A percentile compares a stretch with the other conserved stretches of the same genome.
phyloP scores from a whole-genome alignment of 2,888 invertebrate genomes.

The Choristoneura rosaceana region DNA sequence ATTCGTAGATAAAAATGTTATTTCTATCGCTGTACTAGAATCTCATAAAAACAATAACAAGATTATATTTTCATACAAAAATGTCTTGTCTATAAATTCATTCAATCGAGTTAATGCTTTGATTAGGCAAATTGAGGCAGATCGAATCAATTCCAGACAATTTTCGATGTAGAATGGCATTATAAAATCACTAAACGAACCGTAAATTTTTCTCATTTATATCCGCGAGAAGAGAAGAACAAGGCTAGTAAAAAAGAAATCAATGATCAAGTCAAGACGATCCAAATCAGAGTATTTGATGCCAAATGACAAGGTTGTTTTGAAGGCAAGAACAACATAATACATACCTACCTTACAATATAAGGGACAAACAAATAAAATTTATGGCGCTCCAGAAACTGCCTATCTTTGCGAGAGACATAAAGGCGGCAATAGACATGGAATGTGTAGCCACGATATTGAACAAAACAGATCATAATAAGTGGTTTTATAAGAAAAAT shows the following conservation, averaged over 20 bases:
- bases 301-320: background rate
- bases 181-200: constrained; percentile 36
- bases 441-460: constrained; percentile 32
- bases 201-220: constrained; percentile 18
- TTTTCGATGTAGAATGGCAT: constrained; percentile 26
- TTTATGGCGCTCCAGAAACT: constrained; percentile 42
- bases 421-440: constrained; percentile 37
- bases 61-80: background rate
- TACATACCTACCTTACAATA: background rate
- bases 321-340: background rate
- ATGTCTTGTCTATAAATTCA: background rate
- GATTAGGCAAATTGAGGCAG: constrained; percentile 33
- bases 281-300: background rate
- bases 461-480: constrained; percentile 8
- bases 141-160: constrained; percentile 33
- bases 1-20: background rate
- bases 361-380: constrained; percentile 43
- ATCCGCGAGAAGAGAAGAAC: background rate
- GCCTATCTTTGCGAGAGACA: constrained; percentile 30
- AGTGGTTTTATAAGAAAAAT: background rate
- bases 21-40: background rate
- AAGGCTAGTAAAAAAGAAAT: background rate
- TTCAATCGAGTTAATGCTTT: constrained; percentile 4
- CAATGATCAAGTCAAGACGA: background rate
- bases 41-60: background rate